Base-by-base conservation (phyloP, 92 coral and sea anemone genomes). In the Desmophyllum pertusum region DNA sequence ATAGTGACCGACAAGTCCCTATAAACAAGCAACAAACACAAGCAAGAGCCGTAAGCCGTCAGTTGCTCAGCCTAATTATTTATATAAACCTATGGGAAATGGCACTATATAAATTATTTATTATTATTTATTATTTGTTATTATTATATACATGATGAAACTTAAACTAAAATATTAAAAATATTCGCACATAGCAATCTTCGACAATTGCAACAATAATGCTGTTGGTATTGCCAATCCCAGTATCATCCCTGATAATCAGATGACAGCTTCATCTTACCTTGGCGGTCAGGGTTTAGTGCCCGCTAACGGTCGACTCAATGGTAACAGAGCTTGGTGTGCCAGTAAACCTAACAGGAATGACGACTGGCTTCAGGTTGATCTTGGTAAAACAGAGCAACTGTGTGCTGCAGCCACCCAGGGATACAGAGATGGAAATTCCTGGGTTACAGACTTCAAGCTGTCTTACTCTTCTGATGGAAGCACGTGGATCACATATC, bases 361-460 rank as follows among this genome's bases (percentile, higher is more conserved):
- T 43, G 29, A 76, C 43, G 80, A 76, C 68, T 76, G 80, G 80
- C 80, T 76, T 1, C 80, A 76, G 5, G 80, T 76, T 3, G 80
- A 76, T 38, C 50, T 76, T 18, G 80, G 80, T 8, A 21, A 9
- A 76, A 53, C 50, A 10, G 18, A 19, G 5, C 66, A 76, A 35
- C 14, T 76, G 41, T 76, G 80, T 35, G 57, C 80, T 0, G 2
- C 10, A 33, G 48, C 30, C n/a, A n/a, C n/a, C n/a, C n/a, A 55
- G 25, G 30, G 63, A 55, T 27, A 55, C 29, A 55, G 5, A 51
- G 70, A 5, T 62, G 57, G 81, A 0, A 25, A 38, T 27, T 30
- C n/a, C 40, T 77, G 81, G 81, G 57, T 61, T 25, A 62, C 81
- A 40, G 39, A 30, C 6, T 62, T 77, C 59, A 59, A 77, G 27